Conservation (phyloP, 2,888 invertebrate species). For the Leistus spinibarbis region DNA sequence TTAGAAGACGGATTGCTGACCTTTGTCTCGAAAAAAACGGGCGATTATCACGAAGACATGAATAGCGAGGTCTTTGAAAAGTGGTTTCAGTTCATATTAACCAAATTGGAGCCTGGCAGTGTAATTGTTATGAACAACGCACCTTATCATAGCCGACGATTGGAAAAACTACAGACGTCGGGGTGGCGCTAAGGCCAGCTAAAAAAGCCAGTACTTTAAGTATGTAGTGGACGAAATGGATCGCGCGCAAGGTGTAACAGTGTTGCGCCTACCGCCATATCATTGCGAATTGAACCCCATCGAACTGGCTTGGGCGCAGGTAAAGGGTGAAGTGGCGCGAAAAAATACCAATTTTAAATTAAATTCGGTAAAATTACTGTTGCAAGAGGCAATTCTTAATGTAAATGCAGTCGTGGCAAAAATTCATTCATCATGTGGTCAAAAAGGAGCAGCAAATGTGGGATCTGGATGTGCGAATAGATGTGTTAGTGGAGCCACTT, state of each 20-base stretch:
- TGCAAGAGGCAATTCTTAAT: no score
- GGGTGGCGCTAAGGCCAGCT: slow-evolving; percentile 15
- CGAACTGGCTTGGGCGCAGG: slow-evolving; percentile 1
- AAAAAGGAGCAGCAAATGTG: no score
- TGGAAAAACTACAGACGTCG: slow-evolving; percentile 19
- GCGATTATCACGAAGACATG: slow-evolving; percentile 43
- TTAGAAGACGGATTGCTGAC: slow-evolving; percentile 41
- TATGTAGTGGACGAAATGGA: slow-evolving; percentile 19
- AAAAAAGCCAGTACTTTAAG: neutral
- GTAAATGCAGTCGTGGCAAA: no score
- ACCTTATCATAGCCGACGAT: slow-evolving; percentile 27
- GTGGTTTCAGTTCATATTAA: slow-evolving; percentile 31
- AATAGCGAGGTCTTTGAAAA: slow-evolving; percentile 31
- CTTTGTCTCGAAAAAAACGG: slow-evolving; percentile 41
- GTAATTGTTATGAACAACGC: slow-evolving; percentile 40
- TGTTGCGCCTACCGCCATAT: slow-evolving; percentile 11
- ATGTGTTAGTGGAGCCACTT: no score
- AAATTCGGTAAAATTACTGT: no score
- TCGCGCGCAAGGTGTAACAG: neutral
- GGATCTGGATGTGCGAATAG: no score
- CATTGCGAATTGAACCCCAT: slow-evolving; percentile 14
- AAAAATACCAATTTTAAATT: neutral
- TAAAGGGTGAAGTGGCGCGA: neutral
- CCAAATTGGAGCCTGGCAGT: slow-evolving; percentile 8
- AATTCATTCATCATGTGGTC: no score